Evolutionary conservation across 1,140 invertebrate genomes (phyloP), one percentile per base, ranked within the genome.

Genomic region (Lamellibrachia luymesi): DNA sequence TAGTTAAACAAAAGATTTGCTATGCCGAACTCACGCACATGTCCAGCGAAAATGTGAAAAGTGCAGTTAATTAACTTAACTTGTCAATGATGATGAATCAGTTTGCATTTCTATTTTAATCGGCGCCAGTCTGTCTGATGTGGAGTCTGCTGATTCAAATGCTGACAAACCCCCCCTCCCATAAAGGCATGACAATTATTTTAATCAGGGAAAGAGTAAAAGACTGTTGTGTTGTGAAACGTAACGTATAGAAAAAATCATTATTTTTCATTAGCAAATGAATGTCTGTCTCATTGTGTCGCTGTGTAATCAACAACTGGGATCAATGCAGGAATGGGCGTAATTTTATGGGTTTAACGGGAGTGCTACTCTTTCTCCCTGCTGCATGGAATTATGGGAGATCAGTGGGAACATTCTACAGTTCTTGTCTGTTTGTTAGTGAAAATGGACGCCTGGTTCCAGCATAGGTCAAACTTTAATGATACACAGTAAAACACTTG

Each of bases 191-290:
- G 64, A 80, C 25, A 80, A 22, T 80, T 4, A 22, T 80, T 22
- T 80, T 80, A 80, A 80, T 80, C 64, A 80, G 64, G 64, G 13
- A 80, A 80, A 80, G 64, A 80, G 64, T 80, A 80, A 80, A 80
- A 10, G 64, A 80, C 13, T 80, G 64, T 80, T 80, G 64, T 17
- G 1, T 80, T 8, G 17, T 22, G 25, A 17, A 17, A 80, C 13
- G 13, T 80, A 80, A 80, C 1, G 64, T 80, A 22, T 80, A 22
- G 64, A 22, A 17, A 80, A 80, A 80, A 80, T 80, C 64, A 80
- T 17, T 80, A 80, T 80, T 80, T 80, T 80, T 80, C 64, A 80
- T 80, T 80, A 80, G 64, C 17, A 22, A 22, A 17, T 22, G 64
- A 80, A 22, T 80, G 64, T 80, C 13, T 80, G 64, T 22, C 64